Percentiles rank a stretch among this genome's conserved stretches.
Evolutionary conservation across 2,797 vertebrate genomes (phyloP).

Genomic region (Otolemur crassicaudatus): DNA sequence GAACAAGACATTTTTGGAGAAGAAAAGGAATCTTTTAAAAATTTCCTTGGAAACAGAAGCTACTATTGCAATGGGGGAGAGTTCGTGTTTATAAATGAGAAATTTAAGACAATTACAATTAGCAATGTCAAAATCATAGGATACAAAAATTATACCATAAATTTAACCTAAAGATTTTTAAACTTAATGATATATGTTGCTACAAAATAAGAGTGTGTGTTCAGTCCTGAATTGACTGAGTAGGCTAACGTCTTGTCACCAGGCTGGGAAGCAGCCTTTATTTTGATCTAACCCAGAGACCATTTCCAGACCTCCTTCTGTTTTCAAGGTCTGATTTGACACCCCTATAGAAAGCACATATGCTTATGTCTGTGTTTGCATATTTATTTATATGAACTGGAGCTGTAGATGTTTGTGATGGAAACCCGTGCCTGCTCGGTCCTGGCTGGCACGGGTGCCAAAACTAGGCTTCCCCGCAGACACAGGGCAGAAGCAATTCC

Average conservation of each 20-base stretch:
- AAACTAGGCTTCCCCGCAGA: not conserved
- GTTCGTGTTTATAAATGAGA: not conserved
- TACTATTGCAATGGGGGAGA: not conserved
- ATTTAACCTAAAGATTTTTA: not conserved
- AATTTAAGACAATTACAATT: not conserved
- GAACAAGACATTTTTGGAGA: not conserved
- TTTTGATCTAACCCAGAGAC: not conserved
- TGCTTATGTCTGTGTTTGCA: not conserved
- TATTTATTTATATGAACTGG: not conserved
- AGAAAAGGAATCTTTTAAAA: not conserved
- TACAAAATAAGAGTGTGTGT: not conserved
- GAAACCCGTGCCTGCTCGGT: not conserved
- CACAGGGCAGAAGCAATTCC: accelerated
- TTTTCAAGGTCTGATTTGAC: not conserved
- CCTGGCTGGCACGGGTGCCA: accelerated
- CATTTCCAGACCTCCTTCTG: not conserved
- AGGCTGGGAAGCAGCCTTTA: accelerated
- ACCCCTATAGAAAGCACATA: too few species aligned
- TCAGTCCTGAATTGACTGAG: not conserved
- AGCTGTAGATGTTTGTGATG: not conserved
- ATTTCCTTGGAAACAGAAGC: not conserved
- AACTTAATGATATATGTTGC: not conserved
- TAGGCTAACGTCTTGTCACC: accelerated
- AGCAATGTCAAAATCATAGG: not conserved
- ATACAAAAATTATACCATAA: not conserved